Evolutionary conservation across 2,888 invertebrate species (phyloP), one percentile per base, ranked within the genome.

Genomic region (Aphidius colemani): DNA sequence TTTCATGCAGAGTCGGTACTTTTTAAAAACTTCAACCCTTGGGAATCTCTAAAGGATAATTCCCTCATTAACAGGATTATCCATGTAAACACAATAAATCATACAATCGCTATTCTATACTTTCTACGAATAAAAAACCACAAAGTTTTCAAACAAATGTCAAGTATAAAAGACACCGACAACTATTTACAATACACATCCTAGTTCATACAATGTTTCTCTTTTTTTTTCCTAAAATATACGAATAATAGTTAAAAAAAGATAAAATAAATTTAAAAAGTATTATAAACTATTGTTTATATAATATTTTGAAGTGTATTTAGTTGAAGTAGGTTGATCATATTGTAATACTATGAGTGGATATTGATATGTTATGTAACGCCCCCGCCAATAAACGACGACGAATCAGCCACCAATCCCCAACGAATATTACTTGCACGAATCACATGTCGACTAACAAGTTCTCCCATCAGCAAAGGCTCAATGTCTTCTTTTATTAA

Each of bases 331-430:
- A 74, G 78, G 71, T 75, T 77, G 59, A 30, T 30, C 30, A 30
- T 30, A 30, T 30, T 30, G 30, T 30, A 30, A 30, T 30, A 66
- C 77, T 77, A 77, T 77, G 76, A 73, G 75, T 76, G 75, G 79
- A 78, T 75, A 73, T 74, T 78, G 73, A 77, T 76, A 79, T 79
- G 78, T 79, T 76, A 78, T 71, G 70, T 18, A 61, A 76, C 81
- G 81, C 81, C 81, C 80, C 76, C 79, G 75, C 80, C 79, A 77
- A 78, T 79, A 74, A 72, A 72, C 74, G 73, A 66, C 75, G 72
- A 74, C 78, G 78, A 79, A 80, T 78, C 76, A 75, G 75, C 71
- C 77, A 74, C 75, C 72, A 74, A 77, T 75, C 71, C 71, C 69
- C 73, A 74, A 72, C 70, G 68, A 72, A 76, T 75, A 76, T 74